These are phyloP conservation scores for Oxygymnocypris stewartii DNA, from an alignment of 2,113 vertebrate genomes.

Conservation along the genomic window DNA sequence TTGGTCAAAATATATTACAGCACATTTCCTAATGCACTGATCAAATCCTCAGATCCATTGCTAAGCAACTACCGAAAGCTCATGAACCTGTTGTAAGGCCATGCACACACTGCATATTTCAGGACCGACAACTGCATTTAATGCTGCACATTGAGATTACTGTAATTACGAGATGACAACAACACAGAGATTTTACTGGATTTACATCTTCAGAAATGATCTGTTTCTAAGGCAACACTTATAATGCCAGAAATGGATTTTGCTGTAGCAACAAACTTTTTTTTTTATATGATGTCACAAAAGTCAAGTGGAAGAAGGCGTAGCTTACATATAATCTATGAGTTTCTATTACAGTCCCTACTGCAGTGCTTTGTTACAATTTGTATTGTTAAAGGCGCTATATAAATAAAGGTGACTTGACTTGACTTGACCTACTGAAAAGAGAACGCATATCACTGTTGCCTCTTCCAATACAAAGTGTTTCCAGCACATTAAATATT, in stretches of 20 bases:
- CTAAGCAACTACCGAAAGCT: conserved; percentile 14
- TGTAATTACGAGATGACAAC: neutral
- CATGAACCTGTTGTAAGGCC: neutral
- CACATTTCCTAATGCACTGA: conserved; percentile 1
- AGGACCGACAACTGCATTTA: neutral
- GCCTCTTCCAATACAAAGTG: neutral
- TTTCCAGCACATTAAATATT: neutral
- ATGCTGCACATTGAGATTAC: neutral
- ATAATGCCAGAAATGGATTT: neutral
- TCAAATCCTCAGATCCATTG: neutral
- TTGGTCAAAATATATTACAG: conserved; percentile 3
- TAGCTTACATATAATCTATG: neutral
- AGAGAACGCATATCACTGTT: neutral
- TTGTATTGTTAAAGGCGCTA: too few relatives aligned
- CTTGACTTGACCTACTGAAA: too few relatives aligned
- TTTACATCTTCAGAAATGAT: neutral
- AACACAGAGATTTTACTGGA: neutral
- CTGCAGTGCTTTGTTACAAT: too few relatives aligned
- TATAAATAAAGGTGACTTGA: too few relatives aligned
- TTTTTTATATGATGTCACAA: neutral
- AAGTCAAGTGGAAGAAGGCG: neutral
- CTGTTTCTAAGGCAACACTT: neutral
- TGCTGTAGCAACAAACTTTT: neutral
- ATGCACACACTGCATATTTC: neutral
- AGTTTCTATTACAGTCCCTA: neutral